Percentiles rank a stretch among this genome's conserved stretches.
These are phyloP conservation scores for Apoderus coryli DNA, from an alignment of 2,888 invertebrate genomes.

Conservation along the genomic window DNA sequence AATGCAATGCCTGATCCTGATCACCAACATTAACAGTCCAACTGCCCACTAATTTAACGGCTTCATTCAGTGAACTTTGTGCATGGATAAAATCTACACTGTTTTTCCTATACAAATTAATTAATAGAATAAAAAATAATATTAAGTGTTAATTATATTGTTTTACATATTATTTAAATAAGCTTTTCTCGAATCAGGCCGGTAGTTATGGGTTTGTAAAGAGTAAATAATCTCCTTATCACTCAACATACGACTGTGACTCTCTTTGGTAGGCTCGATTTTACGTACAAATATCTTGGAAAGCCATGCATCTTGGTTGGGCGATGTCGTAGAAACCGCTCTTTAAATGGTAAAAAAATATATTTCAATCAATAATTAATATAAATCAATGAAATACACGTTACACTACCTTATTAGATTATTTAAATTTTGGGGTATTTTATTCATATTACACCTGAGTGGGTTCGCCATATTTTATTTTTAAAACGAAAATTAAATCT, in stretches of 20 bases:
- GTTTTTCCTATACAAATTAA: slow-evolving; percentile 55
- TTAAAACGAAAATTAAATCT: no score
- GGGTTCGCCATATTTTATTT: no score
- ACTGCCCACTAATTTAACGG: slow-evolving; percentile 82
- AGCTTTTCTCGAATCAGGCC: slow-evolving; percentile 73
- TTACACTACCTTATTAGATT: no score
- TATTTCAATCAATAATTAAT: no score
- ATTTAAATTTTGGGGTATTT: no score
- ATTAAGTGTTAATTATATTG: no score
- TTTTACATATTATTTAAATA: slow-evolving; percentile 88
- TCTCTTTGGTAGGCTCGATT: slow-evolving; percentile 88
- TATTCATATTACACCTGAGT: no score
- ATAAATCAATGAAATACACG: no score
- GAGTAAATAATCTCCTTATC: slow-evolving; percentile 94
- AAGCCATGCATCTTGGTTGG: slow-evolving; percentile 63
- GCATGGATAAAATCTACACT: slow-evolving; percentile 63
- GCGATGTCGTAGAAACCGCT: slow-evolving; percentile 28
- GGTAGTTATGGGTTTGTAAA: slow-evolving; percentile 86
- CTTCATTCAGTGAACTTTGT: slow-evolving; percentile 46
- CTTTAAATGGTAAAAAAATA: slow-evolving; percentile 18
- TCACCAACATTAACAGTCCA: slow-evolving; percentile 96
- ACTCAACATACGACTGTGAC: slow-evolving; percentile 92
- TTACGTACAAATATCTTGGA: slow-evolving; percentile 78
- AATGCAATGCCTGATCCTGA: slow-evolving; percentile 91
- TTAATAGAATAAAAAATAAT: no score